Evolutionary conservation across 2,888 invertebrate genomes (phyloP).

Genomic region (Arctia plantaginis): DNA sequence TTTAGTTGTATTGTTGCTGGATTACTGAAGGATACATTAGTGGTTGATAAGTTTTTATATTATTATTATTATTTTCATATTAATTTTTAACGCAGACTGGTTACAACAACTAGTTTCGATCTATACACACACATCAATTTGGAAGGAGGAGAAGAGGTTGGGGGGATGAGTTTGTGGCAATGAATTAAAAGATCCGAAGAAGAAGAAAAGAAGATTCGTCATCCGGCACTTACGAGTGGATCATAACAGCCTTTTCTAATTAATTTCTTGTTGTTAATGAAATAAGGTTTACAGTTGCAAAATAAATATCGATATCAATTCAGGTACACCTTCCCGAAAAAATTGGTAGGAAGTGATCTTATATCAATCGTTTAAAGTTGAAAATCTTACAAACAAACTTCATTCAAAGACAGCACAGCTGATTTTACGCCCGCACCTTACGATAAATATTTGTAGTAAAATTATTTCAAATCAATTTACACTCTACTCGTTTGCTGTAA

Average conservation of each 20-base stretch:
- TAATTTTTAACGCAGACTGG: not conserved
- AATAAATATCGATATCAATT: not conserved
- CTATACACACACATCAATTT: not conserved
- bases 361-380: not conserved
- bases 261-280: not conserved
- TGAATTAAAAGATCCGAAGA: not conserved
- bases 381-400: slow-evolving; percentile 39
- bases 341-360: slow-evolving; percentile 13
- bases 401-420: slow-evolving; percentile 66
- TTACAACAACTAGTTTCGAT: not conserved
- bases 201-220: slow-evolving; percentile 39
- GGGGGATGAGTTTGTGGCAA: not conserved
- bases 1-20: slow-evolving; percentile 78
- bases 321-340: not conserved
- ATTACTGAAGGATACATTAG: slow-evolving; percentile 80
- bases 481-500: slow-evolving; percentile 11
- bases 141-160: not conserved
- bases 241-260: slow-evolving; percentile 15
- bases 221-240: slow-evolving; percentile 47
- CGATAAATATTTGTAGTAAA: slow-evolving; percentile 60
- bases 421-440: slow-evolving; percentile 77
- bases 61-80: slow-evolving; percentile 56
- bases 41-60: slow-evolving; percentile 62
- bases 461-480: slow-evolving; percentile 15
- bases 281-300: slow-evolving; percentile 24